Conservation (phyloP, 2,888 invertebrate genomes). For the Apamea anceps region DNA sequence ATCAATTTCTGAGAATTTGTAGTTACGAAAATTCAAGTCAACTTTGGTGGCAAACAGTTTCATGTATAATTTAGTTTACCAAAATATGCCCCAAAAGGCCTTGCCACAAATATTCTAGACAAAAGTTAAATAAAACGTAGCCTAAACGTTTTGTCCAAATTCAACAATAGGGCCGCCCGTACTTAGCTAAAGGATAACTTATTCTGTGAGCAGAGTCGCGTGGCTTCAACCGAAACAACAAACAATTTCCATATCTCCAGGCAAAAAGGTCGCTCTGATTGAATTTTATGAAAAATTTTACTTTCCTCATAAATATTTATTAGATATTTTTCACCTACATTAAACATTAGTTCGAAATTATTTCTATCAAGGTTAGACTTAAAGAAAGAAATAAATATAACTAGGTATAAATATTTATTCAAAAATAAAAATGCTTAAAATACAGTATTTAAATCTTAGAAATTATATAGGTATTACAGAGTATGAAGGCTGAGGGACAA, state of each 20-base stretch:
- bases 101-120: constrained; percentile 28
- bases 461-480: too few relatives aligned
- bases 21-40: neutral
- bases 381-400: neutral
- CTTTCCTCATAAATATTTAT: constrained; percentile 66
- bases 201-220: constrained; percentile 58
- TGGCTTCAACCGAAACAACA: constrained; percentile 65
- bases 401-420: neutral
- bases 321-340: constrained; percentile 52
- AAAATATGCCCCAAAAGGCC: constrained; percentile 20
- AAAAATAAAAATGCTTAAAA: neutral
- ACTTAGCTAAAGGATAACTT: constrained; percentile 61
- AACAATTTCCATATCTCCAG: constrained; percentile 70
- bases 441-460: too few relatives aligned
- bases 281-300: constrained; percentile 64
- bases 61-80: constrained; percentile 4
- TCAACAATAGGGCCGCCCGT: constrained; percentile 40
- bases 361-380: neutral
- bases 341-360: constrained; percentile 42
- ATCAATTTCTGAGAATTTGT: neutral
- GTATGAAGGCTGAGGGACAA: too few relatives aligned
- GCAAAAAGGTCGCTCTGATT: constrained; percentile 65
- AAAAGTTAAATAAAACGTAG: constrained; percentile 37
- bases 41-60: constrained; percentile 7
- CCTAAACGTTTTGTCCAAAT: constrained; percentile 41